A percentile compares a stretch with the other conserved stretches of the same genome.
phyloP scores from a whole-genome alignment of 1,140 invertebrate genomes.

The Stenopsyche tienmushanensis region DNA sequence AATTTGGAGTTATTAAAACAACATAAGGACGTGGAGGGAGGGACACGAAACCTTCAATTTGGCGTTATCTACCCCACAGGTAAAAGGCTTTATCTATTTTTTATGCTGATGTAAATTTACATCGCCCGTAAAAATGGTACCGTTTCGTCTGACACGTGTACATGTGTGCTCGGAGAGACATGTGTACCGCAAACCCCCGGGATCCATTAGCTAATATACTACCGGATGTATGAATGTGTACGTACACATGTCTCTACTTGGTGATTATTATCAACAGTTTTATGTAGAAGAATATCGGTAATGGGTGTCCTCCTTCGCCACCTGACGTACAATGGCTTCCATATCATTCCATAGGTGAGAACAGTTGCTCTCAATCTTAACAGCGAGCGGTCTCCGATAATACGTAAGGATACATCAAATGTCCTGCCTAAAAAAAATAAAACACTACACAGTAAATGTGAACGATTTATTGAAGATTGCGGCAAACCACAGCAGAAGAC shows the following conservation, averaged over 20 bases:
- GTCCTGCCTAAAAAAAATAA: too few species aligned
- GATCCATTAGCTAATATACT: constrained; percentile 24
- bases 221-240: not conserved
- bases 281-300: not conserved
- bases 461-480: too few species aligned
- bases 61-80: constrained; percentile 22
- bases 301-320: too few species aligned
- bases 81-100: constrained; percentile 25
- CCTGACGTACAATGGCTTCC: too few species aligned
- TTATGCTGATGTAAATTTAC: constrained; percentile 31
- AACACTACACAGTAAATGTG: too few species aligned
- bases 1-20: constrained; percentile 27
- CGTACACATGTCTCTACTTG: too few species aligned
- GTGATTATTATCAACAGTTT: not conserved
- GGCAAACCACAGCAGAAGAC: too few species aligned
- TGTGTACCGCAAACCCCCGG: constrained; percentile 3
- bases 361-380: too few species aligned
- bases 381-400: not conserved
- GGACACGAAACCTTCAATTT: constrained; percentile 26
- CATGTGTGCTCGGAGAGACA: not conserved
- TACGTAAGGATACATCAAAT: too few species aligned
- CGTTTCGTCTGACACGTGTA: not conserved
- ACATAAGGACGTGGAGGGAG: constrained; percentile 15
- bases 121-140: constrained; percentile 20
- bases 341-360: too few species aligned